Base-by-base conservation (phyloP, 1,140 invertebrate species). In the Oryctes rhinoceros region DNA sequence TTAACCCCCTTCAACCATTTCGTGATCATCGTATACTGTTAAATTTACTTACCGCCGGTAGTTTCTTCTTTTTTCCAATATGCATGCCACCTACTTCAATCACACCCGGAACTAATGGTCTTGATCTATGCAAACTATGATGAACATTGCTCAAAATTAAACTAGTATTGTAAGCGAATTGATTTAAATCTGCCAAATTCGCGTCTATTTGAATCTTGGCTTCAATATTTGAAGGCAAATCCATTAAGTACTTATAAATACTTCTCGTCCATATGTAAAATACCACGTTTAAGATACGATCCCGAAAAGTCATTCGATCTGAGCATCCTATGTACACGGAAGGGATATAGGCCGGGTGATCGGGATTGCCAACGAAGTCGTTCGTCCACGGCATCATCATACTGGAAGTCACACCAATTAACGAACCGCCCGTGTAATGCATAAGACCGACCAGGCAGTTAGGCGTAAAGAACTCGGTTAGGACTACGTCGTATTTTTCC, bases 391-490 rank as follows among this genome's bases (percentile, higher is more conserved):
- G 88, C 87, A 92, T 89, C 44, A 91, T 82, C 3, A 88, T 86
- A 49, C 90, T 89, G 4, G 91, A 90, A 74, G 88, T 88, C 13
- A 91, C 78, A 0, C 88, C 89, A 15, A 95, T 90, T 2, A 92
- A 89, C 0, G 93, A 76, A 35, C 75, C 75, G 9, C 44, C 44
- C 3, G 75, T 78, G 91, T 87, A 59, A 90, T 89, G 9, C 37
- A 88, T 77, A 15, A 82, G 83, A 5, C 84, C 47, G 5, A 85
- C 81, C 82, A 91, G 90, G 84, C 93, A 94, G 81, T 94, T 91
- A 59, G 89, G 90, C 76, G 93, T 93, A 83, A 94, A 94, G 75
- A 89, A 89, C 85, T 94, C 93, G 2, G 90, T 87, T 1, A 94
- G 83, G 10, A 93, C 89, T 0, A 94, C 82, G 84, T 95, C 93